Percentiles rank a stretch among this genome's conserved stretches.
phyloP scores from a whole-genome alignment of 2,888 invertebrate species.

The Saturnia pavonia region DNA sequence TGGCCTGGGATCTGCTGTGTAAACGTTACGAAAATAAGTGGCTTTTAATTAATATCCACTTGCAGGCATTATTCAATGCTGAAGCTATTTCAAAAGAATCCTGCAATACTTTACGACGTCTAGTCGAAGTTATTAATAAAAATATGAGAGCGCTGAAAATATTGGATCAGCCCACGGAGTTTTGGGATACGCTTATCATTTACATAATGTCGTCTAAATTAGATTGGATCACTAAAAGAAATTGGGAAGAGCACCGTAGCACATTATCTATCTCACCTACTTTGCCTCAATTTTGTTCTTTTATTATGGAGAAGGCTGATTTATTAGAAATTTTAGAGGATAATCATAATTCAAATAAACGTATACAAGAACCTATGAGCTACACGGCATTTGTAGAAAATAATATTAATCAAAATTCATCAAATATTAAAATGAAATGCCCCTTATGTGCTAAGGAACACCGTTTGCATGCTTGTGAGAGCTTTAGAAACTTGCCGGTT shows the following conservation, averaged over 20 bases:
- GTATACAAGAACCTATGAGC: conserved; percentile 23
- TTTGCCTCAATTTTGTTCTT: conserved; percentile 27
- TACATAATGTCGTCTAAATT: conserved; percentile 34
- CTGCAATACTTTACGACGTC: conserved; percentile 25
- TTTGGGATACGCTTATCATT: conserved; percentile 37
- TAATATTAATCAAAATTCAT: neutral
- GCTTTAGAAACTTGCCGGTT: conserved; percentile 28
- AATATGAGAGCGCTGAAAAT: conserved; percentile 31
- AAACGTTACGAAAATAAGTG: conserved; percentile 34
- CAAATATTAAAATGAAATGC: conserved; percentile 11
- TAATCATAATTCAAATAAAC: conserved; percentile 16
- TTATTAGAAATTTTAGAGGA: conserved; percentile 30
- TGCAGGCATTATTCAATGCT: conserved; percentile 31
- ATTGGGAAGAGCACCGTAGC: conserved; percentile 36
- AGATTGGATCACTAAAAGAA: conserved; percentile 32
- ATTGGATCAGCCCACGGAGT: conserved; percentile 28
- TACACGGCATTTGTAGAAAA: conserved; percentile 10
- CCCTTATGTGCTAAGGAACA: conserved; percentile 27
- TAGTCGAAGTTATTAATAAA: conserved; percentile 35
- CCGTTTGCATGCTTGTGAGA: conserved; percentile 28
- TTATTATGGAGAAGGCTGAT: conserved; percentile 31
- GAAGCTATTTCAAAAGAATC: conserved; percentile 31
- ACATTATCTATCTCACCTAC: conserved; percentile 22
- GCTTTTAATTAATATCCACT: conserved; percentile 32
- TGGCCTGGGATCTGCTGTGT: conserved; percentile 33